A percentile compares a stretch with the other conserved stretches of the same genome.
Evolutionary conservation across 2,113 vertebrate genomes (phyloP).

Genomic region (Oceanites oceanicus): DNA sequence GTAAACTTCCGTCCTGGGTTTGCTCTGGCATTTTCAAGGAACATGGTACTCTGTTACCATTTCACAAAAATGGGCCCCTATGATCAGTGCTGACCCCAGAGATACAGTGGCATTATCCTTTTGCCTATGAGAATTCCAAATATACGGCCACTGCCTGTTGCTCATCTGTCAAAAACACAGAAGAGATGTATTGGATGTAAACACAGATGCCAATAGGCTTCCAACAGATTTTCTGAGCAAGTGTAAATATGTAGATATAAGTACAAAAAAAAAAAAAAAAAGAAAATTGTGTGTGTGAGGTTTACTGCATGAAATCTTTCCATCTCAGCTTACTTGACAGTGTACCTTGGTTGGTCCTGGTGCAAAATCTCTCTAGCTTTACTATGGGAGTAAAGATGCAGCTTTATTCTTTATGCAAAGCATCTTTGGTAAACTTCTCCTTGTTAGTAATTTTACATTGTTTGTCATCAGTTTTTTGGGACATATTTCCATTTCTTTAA

Average conservation of each 20-base stretch:
- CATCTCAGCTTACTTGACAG: neutral
- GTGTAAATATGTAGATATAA: neutral
- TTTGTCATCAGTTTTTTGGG: neutral
- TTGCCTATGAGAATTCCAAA: neutral
- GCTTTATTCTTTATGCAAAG: neutral
- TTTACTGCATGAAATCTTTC: neutral
- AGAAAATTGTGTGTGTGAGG: rapidly evolving
- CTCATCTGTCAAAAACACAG: neutral
- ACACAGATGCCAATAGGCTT: neutral
- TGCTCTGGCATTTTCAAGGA: neutral
- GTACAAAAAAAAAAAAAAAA: neutral
- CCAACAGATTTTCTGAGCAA: neutral
- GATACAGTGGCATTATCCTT: neutral
- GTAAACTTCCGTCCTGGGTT: neutral
- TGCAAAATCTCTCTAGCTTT: neutral
- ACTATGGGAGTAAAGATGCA: neutral
- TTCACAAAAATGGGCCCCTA: neutral
- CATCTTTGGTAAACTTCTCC: neutral
- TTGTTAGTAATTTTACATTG: neutral
- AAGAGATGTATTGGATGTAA: neutral
- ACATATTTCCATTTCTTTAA: neutral
- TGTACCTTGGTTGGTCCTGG: neutral
- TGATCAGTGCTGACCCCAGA: neutral
- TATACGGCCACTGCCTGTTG: neutral
- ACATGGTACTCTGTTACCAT: neutral